Conservation (phyloP, 2,113 vertebrate genomes). For the Hipposideros armiger region DNA sequence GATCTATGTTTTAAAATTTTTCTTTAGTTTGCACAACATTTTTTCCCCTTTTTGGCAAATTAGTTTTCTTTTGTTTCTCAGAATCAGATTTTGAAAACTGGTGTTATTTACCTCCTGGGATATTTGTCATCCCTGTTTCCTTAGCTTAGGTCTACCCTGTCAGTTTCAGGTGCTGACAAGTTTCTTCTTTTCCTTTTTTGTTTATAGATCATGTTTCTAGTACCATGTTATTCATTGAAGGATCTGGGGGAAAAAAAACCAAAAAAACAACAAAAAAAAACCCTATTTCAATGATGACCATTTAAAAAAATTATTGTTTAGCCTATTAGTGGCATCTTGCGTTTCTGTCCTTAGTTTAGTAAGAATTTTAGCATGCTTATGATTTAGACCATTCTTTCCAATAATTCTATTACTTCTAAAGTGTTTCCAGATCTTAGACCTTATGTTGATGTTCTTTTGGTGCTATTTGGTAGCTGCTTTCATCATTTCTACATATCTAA, state of each 20-base stretch:
- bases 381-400: not conserved
- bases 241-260: conserved; percentile 52
- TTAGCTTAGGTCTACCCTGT: not conserved
- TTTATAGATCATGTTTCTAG: conserved; percentile 69
- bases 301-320: conserved; percentile 76
- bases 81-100: conserved; percentile 50
- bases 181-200: conserved; percentile 64
- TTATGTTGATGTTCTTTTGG: not conserved
- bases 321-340: conserved; percentile 55
- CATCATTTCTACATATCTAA: not conserved
- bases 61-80: conserved; percentile 9
- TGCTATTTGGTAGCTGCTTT: not conserved
- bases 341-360: conserved; percentile 59
- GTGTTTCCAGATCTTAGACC: not conserved
- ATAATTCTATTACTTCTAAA: not conserved
- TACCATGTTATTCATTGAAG: conserved; percentile 30
- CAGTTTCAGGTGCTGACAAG: conserved; percentile 13
- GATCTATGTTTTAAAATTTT: not conserved
- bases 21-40: not conserved
- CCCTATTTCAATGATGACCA: not conserved
- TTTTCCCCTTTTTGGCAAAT: not conserved
- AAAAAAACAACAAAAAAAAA: conserved; percentile 25
- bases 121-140: not conserved
- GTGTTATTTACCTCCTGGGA: not conserved
- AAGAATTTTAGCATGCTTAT: not conserved